Conservation (phyloP, 2,888 invertebrate genomes). For the Dynastes grantii region DNA sequence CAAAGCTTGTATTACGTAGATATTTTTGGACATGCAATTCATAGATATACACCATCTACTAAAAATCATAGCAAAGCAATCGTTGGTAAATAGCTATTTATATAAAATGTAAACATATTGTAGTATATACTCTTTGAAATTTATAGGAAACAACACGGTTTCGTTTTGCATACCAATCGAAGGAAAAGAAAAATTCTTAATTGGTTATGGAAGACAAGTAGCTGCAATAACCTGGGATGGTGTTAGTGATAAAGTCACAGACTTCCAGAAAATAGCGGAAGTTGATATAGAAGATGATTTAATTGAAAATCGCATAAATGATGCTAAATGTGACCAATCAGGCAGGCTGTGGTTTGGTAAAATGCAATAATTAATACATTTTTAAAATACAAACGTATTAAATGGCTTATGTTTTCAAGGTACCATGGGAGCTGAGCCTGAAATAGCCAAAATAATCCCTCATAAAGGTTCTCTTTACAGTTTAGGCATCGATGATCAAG, state of each 20-base stretch:
- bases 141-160: slow-evolving; percentile 55
- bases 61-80: slow-evolving; percentile 51
- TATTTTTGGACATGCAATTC: slow-evolving; percentile 72
- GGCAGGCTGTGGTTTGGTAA: slow-evolving; percentile 78
- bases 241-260: slow-evolving; percentile 69
- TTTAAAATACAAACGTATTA: neutral
- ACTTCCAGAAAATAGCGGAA: slow-evolving; percentile 71
- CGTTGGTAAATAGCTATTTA: slow-evolving; percentile 29
- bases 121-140: neutral
- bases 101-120: neutral
- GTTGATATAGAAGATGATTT: slow-evolving; percentile 72
- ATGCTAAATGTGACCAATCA: slow-evolving; percentile 81
- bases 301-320: slow-evolving; percentile 71
- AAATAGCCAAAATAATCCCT: neutral
- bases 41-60: slow-evolving; percentile 70
- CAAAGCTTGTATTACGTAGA: slow-evolving; percentile 78
- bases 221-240: slow-evolving; percentile 78
- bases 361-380: neutral
- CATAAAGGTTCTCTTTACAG: slow-evolving; percentile 47
- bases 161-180: slow-evolving; percentile 77
- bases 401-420: no score
- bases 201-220: slow-evolving; percentile 75
- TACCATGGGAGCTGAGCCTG: no score
- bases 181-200: slow-evolving; percentile 74
- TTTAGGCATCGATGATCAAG: slow-evolving; percentile 32